Percentiles rank a stretch among this genome's conserved stretches.
phyloP scores from a whole-genome alignment of 2,113 vertebrate genomes.

The Silurus glanis region DNA sequence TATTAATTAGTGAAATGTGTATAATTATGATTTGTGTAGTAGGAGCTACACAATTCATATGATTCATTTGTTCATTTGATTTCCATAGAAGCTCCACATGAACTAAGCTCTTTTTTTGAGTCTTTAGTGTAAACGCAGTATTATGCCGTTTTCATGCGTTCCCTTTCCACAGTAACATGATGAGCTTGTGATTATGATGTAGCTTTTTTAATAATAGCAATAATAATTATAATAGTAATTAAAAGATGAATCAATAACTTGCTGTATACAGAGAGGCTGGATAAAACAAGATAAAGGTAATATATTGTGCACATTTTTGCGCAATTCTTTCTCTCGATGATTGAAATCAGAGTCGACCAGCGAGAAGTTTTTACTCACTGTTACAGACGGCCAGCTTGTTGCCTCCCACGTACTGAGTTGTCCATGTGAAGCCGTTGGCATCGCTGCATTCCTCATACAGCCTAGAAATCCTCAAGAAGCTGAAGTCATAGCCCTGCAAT shows the following conservation, averaged over 20 bases:
- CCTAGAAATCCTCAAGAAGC: conserved; percentile 67
- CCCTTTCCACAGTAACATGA: no score
- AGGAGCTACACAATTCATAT: neutral
- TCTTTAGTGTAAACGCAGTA: no score
- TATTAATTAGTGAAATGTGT: neutral
- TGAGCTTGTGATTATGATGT: no score
- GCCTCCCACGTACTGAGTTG: conserved; percentile 62
- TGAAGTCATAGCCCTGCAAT: conserved; percentile 77
- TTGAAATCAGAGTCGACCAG: neutral
- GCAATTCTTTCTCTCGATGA: neutral
- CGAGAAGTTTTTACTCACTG: conserved; percentile 58
- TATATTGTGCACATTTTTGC: neutral
- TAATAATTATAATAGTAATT: no score
- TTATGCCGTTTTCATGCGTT: no score
- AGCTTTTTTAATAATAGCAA: no score
- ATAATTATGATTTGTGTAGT: no score
- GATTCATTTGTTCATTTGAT: neutral
- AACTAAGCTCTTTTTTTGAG: neutral
- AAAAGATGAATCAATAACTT: no score
- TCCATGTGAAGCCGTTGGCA: conserved; percentile 61
- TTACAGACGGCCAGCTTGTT: conserved; percentile 69
- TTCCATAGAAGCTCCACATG: neutral
- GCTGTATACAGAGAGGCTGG: no score
- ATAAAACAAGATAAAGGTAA: neutral
- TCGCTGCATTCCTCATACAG: conserved; percentile 68